These are phyloP conservation scores for Leptinotarsa lineolata DNA, from an alignment of 1,140 invertebrate genomes.

Conservation along the genomic window DNA sequence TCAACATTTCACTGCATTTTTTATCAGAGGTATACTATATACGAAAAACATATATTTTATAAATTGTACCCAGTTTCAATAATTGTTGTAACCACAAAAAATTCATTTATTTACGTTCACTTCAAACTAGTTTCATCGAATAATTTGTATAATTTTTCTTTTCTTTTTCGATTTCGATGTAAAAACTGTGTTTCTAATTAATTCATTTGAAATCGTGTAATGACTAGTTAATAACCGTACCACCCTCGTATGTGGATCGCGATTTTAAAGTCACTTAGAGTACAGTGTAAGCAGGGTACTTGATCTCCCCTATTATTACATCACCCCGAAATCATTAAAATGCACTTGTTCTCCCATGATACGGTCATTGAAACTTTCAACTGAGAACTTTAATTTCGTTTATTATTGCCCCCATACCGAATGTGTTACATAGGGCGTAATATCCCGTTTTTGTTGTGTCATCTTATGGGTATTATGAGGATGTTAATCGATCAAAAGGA, in stretches of 20 bases:
- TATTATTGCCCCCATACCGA: slow-evolving; percentile 29
- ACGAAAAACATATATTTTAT: no score
- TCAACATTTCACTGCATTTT: no score
- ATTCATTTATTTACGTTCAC: no score
- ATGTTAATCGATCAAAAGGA: slow-evolving; percentile 3
- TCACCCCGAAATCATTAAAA: slow-evolving; percentile 44
- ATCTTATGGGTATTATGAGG: slow-evolving; percentile 16
- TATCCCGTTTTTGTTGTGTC: slow-evolving; percentile 30
- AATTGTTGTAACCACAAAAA: no score
- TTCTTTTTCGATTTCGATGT: no score
- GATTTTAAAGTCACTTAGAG: background rate
- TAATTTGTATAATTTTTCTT: no score
- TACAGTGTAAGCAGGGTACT: slow-evolving; percentile 15
- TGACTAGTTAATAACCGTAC: background rate
- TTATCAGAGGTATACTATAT: no score
- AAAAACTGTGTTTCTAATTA: no score
- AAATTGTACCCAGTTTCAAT: no score
- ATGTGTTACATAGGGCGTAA: slow-evolving; percentile 33
- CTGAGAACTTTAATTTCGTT: slow-evolving; percentile 26
- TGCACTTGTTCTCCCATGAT: slow-evolving; percentile 48
- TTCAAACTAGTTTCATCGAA: no score
- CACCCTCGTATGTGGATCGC: background rate
- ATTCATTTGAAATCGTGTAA: no score
- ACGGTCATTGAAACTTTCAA: slow-evolving; percentile 41
- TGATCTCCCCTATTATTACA: slow-evolving; percentile 11